A percentile compares a stretch with the other conserved stretches of the same genome.
Conservation (phyloP, 1,140 invertebrate genomes). For the Gyrodactylus bullatarudis region DNA sequence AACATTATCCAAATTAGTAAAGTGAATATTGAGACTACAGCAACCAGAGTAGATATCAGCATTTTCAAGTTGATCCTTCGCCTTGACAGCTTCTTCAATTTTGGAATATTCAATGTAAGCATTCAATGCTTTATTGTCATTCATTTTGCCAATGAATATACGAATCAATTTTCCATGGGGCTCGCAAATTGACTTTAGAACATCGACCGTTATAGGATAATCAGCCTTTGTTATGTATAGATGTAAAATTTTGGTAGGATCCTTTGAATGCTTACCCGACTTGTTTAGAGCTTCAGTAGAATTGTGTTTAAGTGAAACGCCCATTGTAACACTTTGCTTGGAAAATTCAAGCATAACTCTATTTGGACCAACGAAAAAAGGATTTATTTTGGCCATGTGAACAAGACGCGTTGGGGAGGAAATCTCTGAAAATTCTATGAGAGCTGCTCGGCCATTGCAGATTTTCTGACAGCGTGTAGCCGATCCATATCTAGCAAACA, state of each 20-base stretch:
- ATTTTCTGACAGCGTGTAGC: not conserved
- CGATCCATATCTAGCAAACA: not conserved
- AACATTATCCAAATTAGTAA: constrained; percentile 28
- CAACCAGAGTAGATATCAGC: constrained; percentile 95
- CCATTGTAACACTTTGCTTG: not conserved
- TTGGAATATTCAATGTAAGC: constrained; percentile 33
- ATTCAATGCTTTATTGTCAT: not conserved
- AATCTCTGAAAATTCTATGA: not conserved
- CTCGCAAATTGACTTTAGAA: constrained; percentile 2
- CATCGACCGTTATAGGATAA: constrained; percentile 5
- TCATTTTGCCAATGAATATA: constrained; percentile 3
- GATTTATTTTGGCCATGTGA: not conserved
- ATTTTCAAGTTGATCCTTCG: constrained; percentile 68
- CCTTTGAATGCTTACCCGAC: not conserved
- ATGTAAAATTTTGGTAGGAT: not conserved
- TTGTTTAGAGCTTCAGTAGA: not conserved
- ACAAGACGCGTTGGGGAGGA: not conserved
- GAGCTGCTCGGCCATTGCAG: not conserved
- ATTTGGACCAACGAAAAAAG: not conserved
- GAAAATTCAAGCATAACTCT: not conserved
- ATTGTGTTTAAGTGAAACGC: not conserved
- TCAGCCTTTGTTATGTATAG: not conserved
- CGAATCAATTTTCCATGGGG: not conserved
- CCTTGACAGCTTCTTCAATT: constrained; percentile 61
- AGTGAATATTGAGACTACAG: constrained; percentile 93